Base-by-base conservation (phyloP, 2,113 vertebrate genomes). In the Anoplopoma fimbria region DNA sequence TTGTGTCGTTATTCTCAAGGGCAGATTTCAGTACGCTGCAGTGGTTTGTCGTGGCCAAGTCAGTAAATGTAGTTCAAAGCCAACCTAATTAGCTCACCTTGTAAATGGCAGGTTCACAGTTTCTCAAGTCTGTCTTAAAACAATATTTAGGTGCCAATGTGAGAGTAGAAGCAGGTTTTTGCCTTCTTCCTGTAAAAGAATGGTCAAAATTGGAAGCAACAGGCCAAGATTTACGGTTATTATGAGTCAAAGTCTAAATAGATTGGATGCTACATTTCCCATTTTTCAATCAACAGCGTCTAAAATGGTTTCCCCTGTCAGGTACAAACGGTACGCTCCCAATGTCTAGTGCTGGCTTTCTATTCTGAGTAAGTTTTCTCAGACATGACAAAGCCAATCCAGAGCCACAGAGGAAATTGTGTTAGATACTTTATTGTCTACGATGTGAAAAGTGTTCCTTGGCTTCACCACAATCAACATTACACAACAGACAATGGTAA, bases 1-100 rank as follows among this genome's bases (percentile, higher is more conserved):
- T 83, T 77, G 89, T 85, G 77, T 89, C 38, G 1, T 86, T 36
- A 77, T 75, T 92, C 36, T 77, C 49, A 27, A n/a, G 33, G 49
- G 25, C 23, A 23, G 2, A 47, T 34, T 27, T n/a, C 17, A 23
- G 13, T 25, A 9, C 13, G 31, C n/a, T 29, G 33, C 6, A 38
- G 34, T 38, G 61, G 33, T 13, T 63, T 12, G 10, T 15, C n/a
- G 25, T 64, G 34, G 34, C 31, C 6, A 13, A 15, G 25, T 10
- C 6, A 36, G 31, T 63, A 2, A 38, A 42, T 42, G 14, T 4
- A 38, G 21, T 65, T 25, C 25, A 29, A 9, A 27, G n/a, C 12
- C 15, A 45, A 42, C 3, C 15, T 15, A 2, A 13, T 34, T 65
- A 4, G n/a, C 36, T 65, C 63, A 15, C 6, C 6, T 42, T 42